phyloP scores from a whole-genome alignment of 2,797 vertebrate species.

The Thalassophryne amazonica region DNA sequence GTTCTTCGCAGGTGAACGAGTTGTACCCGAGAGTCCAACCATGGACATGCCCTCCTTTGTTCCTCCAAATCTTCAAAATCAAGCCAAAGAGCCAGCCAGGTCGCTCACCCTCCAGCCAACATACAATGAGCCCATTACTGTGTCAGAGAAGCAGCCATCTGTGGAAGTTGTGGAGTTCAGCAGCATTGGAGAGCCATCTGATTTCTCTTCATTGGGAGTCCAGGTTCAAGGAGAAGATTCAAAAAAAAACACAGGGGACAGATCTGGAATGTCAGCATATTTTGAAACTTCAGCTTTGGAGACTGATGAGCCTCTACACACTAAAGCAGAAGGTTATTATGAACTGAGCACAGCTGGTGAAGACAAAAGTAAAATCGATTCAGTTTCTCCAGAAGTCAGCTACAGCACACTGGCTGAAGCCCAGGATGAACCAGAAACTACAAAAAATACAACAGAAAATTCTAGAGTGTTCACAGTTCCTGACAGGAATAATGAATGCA shows the following conservation, averaged over 20 bases:
- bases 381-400: slow-evolving; percentile 77
- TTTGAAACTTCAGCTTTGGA: slow-evolving; percentile 95
- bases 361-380: slow-evolving; percentile 58
- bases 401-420: slow-evolving; percentile 85
- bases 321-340: slow-evolving; percentile 88
- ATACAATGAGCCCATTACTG: slow-evolving; percentile 69
- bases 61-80: slow-evolving; percentile 62
- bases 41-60: slow-evolving; percentile 68
- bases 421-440: slow-evolving; percentile 57
- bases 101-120: slow-evolving; percentile 62
- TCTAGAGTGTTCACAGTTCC: slow-evolving; percentile 75
- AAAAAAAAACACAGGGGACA: slow-evolving; percentile 74
- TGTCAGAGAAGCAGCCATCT: slow-evolving; percentile 77
- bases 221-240: slow-evolving; percentile 54
- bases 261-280: slow-evolving; percentile 96
- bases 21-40: slow-evolving; percentile 74
- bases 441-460: slow-evolving; percentile 69
- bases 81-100: slow-evolving; percentile 68
- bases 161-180: slow-evolving; percentile 74
- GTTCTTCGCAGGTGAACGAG: slow-evolving; percentile 80
- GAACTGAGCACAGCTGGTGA: slow-evolving; percentile 90
- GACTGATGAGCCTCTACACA: slow-evolving; percentile 70
- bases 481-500: slow-evolving; percentile 88
- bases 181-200: slow-evolving; percentile 56
- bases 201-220: slow-evolving; percentile 48